Evolutionary conservation across 1,140 invertebrate genomes (phyloP), one percentile per base, ranked within the genome.

Genomic region (Drosophila nikananu): DNA sequence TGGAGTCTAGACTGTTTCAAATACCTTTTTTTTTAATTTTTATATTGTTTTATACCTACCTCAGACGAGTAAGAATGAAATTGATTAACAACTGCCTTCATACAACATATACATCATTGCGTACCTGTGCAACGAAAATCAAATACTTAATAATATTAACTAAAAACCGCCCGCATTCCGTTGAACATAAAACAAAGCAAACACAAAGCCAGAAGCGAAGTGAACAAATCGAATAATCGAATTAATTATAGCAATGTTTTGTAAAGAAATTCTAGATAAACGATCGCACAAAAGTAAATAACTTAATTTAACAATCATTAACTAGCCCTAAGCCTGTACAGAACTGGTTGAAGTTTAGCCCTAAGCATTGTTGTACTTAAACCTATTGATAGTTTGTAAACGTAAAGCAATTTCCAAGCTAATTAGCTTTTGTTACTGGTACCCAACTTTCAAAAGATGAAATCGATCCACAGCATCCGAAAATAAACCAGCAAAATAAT

Each of bases 61-160:
- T 73, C 70, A 73, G 72, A 75, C 63, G 30, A 62, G 66, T 55
- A 58, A 79, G 70, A 79, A 76, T 67, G 58, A 77, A 77, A 71
- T 79, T 48, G 63, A 73, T 77, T 51, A 82, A 27, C 64, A 68
- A 60, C 76, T 75, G 68, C 71, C 71, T 59, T 68, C 73, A 32
- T 32, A 32, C 30, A 32, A 32, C 30, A 77, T 32, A 37, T 55
- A 49, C 60, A 90, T 57, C 57, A 83, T 89, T 89, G 84, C 84
- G 84, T 87, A 87, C 84, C 84, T 87, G 84, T 87, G 84, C 84
- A 87, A 89, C 77, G 62, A 60, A 77, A 82, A 86, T 78, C 77
- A 87, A 87, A 81, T 80, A 76, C 57, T 76, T 80, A 74, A 59
- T 75, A 57, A 64, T 55, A 37, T 67, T 68, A 60, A 81, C 81